A percentile compares a stretch with the other conserved stretches of the same genome.
These are phyloP conservation scores for Xenus cinereus DNA, from an alignment of 2,113 vertebrate genomes.

Conservation along the genomic window DNA sequence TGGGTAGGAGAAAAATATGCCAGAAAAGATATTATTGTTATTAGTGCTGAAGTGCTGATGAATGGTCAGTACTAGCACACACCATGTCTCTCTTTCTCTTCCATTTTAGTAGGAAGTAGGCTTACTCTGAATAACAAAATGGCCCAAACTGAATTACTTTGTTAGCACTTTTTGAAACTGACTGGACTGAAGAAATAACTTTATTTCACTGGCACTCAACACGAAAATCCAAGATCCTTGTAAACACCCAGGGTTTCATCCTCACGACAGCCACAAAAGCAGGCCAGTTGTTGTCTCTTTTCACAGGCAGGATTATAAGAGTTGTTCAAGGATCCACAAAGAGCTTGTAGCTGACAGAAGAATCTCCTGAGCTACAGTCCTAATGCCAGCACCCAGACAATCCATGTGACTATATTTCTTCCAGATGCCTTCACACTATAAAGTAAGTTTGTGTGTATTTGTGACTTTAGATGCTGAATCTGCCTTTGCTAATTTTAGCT, in stretches of 20 bases:
- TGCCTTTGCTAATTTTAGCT: constrained; percentile 52
- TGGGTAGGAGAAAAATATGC: not conserved
- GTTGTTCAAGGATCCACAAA: not conserved
- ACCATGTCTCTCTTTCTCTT: not conserved
- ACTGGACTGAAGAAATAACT: not conserved
- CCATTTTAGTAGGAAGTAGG: not conserved
- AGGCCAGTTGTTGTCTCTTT: not conserved
- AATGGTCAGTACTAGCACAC: not conserved
- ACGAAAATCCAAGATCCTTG: not conserved
- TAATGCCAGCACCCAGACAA: not conserved
- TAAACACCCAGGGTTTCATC: not conserved
- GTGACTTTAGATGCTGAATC: constrained; percentile 51
- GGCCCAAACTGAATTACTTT: not conserved
- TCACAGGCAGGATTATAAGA: not conserved
- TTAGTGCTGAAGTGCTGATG: not conserved
- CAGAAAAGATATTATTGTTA: not conserved
- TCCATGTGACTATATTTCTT: constrained; percentile 53
- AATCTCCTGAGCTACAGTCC: not conserved
- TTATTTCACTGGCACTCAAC: not conserved
- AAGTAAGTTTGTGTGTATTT: constrained; percentile 32
- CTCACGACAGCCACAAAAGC: not conserved
- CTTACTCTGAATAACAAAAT: not conserved
- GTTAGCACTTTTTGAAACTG: not conserved
- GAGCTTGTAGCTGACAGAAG: not conserved
- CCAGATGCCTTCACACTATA: constrained; percentile 51